phyloP scores from a whole-genome alignment of 2,888 invertebrate species.

The Lithodes maja region DNA sequence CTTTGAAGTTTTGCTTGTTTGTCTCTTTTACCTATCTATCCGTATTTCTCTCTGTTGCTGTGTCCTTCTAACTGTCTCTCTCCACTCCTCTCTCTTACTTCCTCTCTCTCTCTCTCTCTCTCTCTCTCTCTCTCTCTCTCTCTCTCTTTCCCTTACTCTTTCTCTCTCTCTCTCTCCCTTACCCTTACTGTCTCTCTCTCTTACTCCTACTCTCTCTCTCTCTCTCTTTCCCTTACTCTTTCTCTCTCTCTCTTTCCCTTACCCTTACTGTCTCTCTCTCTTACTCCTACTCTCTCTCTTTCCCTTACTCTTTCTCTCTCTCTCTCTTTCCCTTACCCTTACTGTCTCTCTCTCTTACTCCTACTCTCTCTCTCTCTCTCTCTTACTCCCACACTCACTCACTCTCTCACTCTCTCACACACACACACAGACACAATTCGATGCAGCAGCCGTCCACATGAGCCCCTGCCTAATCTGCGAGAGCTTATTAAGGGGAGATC shows the following conservation, averaged over 20 bases:
- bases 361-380: background rate
- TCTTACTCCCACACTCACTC: background rate
- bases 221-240: background rate
- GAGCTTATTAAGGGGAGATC: too few relatives aligned
- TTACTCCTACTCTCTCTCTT: background rate
- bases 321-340: background rate
- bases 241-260: background rate
- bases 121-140: background rate
- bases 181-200: background rate
- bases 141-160: background rate
- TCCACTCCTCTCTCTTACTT: background rate
- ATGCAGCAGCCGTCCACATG: too few relatives aligned
- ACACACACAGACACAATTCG: too few relatives aligned
- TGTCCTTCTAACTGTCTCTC: background rate
- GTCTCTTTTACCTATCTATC: background rate
- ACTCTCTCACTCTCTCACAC: background rate
- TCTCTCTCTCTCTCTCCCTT: background rate
- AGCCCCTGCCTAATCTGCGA: too few relatives aligned
- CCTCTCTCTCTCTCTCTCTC: background rate
- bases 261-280: background rate
- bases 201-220: background rate
- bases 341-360: slow-evolving; percentile 16
- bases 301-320: background rate
- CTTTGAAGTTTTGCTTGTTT: background rate
- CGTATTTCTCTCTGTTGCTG: background rate